Evolutionary conservation across 2,888 invertebrate genomes (phyloP), one percentile per base, ranked within the genome.

Genomic region (Amphipoea oculea): DNA sequence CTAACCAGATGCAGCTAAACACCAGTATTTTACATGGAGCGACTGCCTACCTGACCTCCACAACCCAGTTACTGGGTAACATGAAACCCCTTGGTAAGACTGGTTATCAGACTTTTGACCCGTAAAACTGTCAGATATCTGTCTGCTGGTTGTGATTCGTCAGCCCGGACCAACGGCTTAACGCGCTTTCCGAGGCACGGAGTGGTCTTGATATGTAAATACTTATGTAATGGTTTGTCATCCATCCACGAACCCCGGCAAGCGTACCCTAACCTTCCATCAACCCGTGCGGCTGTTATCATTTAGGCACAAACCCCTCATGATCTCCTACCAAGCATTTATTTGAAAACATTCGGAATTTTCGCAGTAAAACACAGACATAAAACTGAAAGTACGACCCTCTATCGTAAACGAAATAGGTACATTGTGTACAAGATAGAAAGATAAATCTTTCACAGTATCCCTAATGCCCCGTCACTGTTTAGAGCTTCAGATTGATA

Each of bases 401-500:
- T 78, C 20, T n/a, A n/a, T 78, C 45, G 51, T 69, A 63, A 78
- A 65, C 29, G 67, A 72, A 48, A 60, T 79, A n/a, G n/a, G n/a
- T n/a, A 40, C 48, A 79, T 72, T 66, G 40, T 45, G 1, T 12
- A 62, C 42, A 42, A 79, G 36, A 68, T 63, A 60, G 40, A 65
- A 60, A 36, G 5, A 51, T 51, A 81, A 51, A 80, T 69, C 1
- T 42, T 17, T 23, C 42, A 14, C 40, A 36, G 12, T 4, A 54
- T 42, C 12, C 6, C 54, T 23, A 73, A 48, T 54, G 36, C 57
- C 14, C 54, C n/a, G 62, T 62, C 42, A 29, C 62, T 75, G 60
- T 81, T 73, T 73, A 83, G 51, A 66, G 45, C 29, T 62, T 71
- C 14, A 78, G 40, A 86, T 83, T 78, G 71, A 84, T 86, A 78